Evolutionary conservation across 1,140 invertebrate species (phyloP).

Genomic region (Planococcus citri): DNA sequence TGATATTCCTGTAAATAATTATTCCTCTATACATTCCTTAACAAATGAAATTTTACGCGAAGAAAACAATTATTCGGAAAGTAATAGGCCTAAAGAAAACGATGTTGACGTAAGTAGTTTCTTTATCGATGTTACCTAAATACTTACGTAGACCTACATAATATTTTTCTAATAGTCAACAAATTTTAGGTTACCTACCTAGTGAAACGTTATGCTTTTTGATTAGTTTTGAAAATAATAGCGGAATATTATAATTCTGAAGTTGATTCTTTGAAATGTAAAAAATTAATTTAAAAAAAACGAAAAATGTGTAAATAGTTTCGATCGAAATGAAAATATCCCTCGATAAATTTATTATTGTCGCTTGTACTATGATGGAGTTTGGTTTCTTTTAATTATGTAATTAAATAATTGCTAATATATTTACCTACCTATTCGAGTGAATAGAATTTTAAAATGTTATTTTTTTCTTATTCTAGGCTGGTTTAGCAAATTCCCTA

Average conservation of each 20-base stretch:
- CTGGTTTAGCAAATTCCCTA: slow-evolving; percentile 65
- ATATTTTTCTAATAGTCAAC: not conserved
- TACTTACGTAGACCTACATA: not conserved
- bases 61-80: not conserved
- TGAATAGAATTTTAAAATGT: not conserved
- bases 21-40: not conserved
- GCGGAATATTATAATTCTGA: too few relatives aligned
- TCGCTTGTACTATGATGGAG: too few relatives aligned
- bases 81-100: not conserved
- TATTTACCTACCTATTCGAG: too few relatives aligned
- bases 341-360: too few relatives aligned
- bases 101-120: not conserved
- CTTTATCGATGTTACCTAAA: not conserved
- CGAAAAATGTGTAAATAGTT: too few relatives aligned
- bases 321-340: too few relatives aligned
- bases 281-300: too few relatives aligned
- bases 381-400: not conserved
- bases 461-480: slow-evolving; percentile 42
- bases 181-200: not conserved
- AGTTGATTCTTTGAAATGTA: too few relatives aligned
- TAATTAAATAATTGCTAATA: too few relatives aligned
- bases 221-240: not conserved
- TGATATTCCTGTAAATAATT: slow-evolving; percentile 7
- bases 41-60: not conserved
- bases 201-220: slow-evolving; percentile 15